These are phyloP conservation scores for Aphelinus atriplicis DNA, from an alignment of 1,140 invertebrate genomes.

Conservation along the genomic window DNA sequence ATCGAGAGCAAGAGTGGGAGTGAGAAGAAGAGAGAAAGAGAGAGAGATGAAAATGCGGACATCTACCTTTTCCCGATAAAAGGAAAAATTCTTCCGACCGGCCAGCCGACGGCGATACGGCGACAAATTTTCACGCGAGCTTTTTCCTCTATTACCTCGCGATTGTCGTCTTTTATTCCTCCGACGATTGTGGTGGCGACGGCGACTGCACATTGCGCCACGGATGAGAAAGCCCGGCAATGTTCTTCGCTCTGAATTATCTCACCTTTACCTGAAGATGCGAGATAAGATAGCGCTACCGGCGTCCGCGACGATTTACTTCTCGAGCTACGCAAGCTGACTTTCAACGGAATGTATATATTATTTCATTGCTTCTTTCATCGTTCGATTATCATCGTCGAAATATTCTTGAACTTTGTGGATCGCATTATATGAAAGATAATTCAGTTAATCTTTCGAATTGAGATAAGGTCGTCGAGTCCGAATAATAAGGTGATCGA, in stretches of 20 bases:
- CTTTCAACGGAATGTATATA: too few relatives aligned
- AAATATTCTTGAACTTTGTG: too few relatives aligned
- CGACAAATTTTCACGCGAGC: background rate
- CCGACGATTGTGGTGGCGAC: background rate
- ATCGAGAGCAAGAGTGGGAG: background rate
- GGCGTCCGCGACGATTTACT: background rate
- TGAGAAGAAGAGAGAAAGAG: background rate
- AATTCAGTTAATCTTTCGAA: too few relatives aligned
- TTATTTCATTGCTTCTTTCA: too few relatives aligned
- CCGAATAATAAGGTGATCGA: too few relatives aligned
- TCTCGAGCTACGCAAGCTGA: background rate
- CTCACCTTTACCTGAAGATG: constrained; percentile 9
- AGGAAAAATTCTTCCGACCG: too few relatives aligned
- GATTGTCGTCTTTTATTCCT: constrained; percentile 5
- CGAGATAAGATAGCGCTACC: constrained; percentile 8
- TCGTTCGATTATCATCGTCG: too few relatives aligned
- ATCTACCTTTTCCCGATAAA: background rate
- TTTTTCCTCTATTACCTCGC: background rate
- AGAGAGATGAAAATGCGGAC: background rate
- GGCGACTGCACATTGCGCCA: background rate
- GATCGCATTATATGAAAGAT: too few relatives aligned
- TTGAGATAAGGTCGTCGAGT: too few relatives aligned
- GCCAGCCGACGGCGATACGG: background rate
- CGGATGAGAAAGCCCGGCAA: too few relatives aligned
- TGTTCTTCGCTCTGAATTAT: background rate